Base-by-base conservation (phyloP, 2,797 vertebrate genomes). In the Microctenopoma lineatum region DNA sequence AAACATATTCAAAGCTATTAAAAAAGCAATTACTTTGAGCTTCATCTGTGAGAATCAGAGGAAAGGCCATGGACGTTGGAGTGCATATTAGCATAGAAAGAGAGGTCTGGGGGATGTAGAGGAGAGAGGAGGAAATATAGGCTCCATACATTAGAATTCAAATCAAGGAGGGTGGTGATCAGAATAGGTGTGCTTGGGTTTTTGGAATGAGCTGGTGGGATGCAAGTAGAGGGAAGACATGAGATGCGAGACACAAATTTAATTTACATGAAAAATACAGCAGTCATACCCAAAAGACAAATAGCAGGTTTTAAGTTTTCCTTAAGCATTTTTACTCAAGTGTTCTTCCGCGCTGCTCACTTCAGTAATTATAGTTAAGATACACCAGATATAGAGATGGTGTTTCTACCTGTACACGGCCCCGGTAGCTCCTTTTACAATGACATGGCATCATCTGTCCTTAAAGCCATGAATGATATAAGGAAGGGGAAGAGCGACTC, bases 21-120 rank as follows among this genome's bases (percentile, higher is more conserved):
- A 87, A 84, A 84, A 89, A 84, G 77, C 82, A 84, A 85, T 89
- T 86, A 86, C 66, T 77, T 83, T 52, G 13, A 55, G 85, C 54
- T 70, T 81, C 64, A 60, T 84, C 68, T 67, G 14, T 67, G 70
- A 73, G 77, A 62, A 68, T 78, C 42, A 6, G 39, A 70, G 50
- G 34, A 56, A 59, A 73, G 53, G 66, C 73, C 80, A 73, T 45
- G 71, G 75, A 80, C 81, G 67, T 75, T 70, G 42, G 15, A 44
- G 42, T 44, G 9, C 41, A 70, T 59, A 58, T 71, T 70, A 45
- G 57, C 47, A 59, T 42, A 70, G 60, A 65, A 46, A 54, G 58
- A 74, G 27, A 51, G 62, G 18, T 38, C 63, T 65, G 50, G 18
- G 71, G 57, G 29, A 57, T 1, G 18, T 55, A 21, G 61, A 63